Evolutionary conservation across 2,888 invertebrate species (phyloP).

Genomic region (Lithophane semibrunnea): DNA sequence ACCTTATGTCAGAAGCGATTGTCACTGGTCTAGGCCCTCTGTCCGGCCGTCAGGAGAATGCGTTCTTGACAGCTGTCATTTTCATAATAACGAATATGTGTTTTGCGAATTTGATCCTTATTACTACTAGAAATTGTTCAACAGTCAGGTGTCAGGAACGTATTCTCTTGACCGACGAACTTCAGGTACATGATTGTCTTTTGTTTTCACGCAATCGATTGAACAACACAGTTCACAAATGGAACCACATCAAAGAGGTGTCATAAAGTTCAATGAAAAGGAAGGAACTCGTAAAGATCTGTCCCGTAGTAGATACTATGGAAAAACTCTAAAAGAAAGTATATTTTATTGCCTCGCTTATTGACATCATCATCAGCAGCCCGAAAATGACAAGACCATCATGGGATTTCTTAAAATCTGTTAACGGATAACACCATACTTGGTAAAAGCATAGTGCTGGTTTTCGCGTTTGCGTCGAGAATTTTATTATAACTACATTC

Average conservation of each 20-base stretch:
- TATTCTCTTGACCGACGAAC: no score
- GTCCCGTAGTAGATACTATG: not conserved
- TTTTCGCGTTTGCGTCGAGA: not conserved
- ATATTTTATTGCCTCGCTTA: not conserved
- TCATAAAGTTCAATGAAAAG: not conserved
- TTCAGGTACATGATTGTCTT: no score
- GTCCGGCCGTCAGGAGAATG: no score
- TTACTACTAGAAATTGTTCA: no score
- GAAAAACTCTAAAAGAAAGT: not conserved
- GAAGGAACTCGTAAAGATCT: not conserved
- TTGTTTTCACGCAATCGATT: constrained; percentile 2
- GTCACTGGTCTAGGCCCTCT: no score
- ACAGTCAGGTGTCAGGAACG: no score
- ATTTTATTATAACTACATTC: not conserved
- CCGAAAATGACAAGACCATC: not conserved
- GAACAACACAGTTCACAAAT: not conserved
- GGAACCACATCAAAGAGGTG: not conserved
- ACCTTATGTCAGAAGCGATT: no score
- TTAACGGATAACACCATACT: not conserved
- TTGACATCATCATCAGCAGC: not conserved
- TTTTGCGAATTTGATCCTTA: no score
- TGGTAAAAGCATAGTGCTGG: not conserved
- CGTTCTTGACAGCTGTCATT: no score
- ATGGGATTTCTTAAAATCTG: not conserved
- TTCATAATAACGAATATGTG: no score